phyloP scores from a whole-genome alignment of 2,113 vertebrate genomes.

The Ptilorrhoa leucosticta region DNA sequence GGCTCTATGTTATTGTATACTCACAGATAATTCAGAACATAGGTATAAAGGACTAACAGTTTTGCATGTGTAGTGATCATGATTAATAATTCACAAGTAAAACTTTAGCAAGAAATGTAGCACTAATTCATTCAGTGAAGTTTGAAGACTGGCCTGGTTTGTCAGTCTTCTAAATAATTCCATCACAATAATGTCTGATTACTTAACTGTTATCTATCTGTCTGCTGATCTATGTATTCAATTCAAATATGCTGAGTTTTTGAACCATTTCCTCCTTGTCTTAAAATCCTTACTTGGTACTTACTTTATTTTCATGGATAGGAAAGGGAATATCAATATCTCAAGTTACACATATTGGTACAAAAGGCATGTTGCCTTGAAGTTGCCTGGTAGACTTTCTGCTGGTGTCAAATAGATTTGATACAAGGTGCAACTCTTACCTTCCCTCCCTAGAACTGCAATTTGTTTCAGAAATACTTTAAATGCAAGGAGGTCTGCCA shows the following conservation, averaged over 20 bases:
- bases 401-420: background rate
- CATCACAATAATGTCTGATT: background rate
- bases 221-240: rapidly evolving
- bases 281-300: background rate
- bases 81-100: background rate
- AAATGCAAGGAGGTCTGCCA: background rate
- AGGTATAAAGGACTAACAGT: background rate
- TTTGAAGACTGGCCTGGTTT: background rate
- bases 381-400: background rate
- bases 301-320: background rate
- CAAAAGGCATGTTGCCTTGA: background rate
- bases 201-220: background rate
- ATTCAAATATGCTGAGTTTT: background rate
- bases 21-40: background rate
- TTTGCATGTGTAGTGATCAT: background rate
- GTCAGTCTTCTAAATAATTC: background rate
- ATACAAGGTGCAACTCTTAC: background rate
- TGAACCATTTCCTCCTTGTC: background rate
- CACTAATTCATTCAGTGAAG: background rate
- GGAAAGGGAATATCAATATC: background rate
- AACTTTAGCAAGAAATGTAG: background rate
- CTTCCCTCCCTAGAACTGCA: background rate
- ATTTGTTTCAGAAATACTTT: background rate
- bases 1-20: background rate
- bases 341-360: background rate